Evolutionary conservation across 1,140 invertebrate species (phyloP).

Genomic region (Seison nebaliae): DNA sequence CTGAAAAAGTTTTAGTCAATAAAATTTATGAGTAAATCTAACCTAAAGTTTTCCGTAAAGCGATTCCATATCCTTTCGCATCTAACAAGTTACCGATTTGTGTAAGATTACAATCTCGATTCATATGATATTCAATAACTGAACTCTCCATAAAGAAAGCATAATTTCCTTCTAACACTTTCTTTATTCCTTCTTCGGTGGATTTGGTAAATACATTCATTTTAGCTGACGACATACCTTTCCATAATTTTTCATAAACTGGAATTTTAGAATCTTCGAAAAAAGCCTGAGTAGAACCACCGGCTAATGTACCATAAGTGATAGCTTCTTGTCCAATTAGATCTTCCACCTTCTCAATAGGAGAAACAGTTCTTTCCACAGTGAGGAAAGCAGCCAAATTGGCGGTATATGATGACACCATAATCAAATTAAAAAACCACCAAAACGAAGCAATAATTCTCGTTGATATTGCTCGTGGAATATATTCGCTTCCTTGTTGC

Average conservation of each 20-base stretch:
- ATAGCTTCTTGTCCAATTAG: conserved; percentile 40
- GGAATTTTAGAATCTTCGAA: conserved; percentile 66
- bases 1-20: conserved; percentile 19
- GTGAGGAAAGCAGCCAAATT: conserved; percentile 80
- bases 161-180: conserved; percentile 59
- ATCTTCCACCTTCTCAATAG: conserved; percentile 75
- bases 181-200: conserved; percentile 60
- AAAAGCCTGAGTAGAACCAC: conserved; percentile 82
- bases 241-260: conserved; percentile 73
- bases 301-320: conserved; percentile 63
- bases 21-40: background rate
- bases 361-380: conserved; percentile 73
- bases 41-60: conserved; percentile 27
- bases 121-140: conserved; percentile 69
- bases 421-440: conserved; percentile 94
- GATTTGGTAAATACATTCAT: conserved; percentile 57
- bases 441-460: conserved; percentile 71
- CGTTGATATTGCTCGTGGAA: conserved; percentile 62
- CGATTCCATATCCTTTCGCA: conserved; percentile 43
- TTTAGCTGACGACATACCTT: conserved; percentile 72
- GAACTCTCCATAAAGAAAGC: conserved; percentile 87
- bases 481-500: conserved; percentile 53
- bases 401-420: conserved; percentile 93
- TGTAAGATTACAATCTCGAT: conserved; percentile 72
- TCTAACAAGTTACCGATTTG: conserved; percentile 70